Conservation (phyloP, 2,888 invertebrate species). For the Craniophora ligustri region DNA sequence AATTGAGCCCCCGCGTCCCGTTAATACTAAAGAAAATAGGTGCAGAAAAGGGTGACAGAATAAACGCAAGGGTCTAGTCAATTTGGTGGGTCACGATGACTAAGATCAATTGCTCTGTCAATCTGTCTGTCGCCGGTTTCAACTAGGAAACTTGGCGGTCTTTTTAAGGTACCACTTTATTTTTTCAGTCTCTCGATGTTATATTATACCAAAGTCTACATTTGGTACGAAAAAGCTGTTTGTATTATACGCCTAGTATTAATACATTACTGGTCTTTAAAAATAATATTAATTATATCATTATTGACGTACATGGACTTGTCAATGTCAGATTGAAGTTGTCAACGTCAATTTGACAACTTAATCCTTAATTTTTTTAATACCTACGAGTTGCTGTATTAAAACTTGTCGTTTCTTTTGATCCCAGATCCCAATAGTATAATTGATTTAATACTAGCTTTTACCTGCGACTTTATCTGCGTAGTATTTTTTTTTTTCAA, state of each 20-base stretch:
- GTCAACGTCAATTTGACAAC: slow-evolving; percentile 13
- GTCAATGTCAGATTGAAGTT: slow-evolving; percentile 36
- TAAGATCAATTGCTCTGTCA: slow-evolving; percentile 54
- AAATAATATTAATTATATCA: slow-evolving; percentile 8
- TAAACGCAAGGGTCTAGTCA: slow-evolving; percentile 31
- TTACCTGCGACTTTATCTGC: no score
- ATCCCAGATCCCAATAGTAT: no score
- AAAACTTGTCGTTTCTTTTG: background rate
- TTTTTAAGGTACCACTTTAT: slow-evolving; percentile 32
- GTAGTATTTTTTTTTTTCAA: no score
- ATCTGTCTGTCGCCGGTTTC: slow-evolving; percentile 36
- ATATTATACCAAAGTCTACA: no score
- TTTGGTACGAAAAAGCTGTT: slow-evolving; percentile 1
- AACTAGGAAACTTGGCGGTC: slow-evolving; percentile 42
- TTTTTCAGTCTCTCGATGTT: slow-evolving; percentile 29
- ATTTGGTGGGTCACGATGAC: slow-evolving; percentile 38
- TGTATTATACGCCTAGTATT: background rate
- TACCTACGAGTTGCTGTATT: no score
- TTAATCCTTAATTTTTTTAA: background rate
- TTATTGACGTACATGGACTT: slow-evolving; percentile 2
- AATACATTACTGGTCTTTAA: background rate
- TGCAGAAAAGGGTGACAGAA: slow-evolving; percentile 10
- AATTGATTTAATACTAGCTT: no score
- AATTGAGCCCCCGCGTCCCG: slow-evolving; percentile 24
- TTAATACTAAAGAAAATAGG: slow-evolving; percentile 19